Conservation (phyloP, 2,888 invertebrate species). For the Blastobasis lacticolella region DNA sequence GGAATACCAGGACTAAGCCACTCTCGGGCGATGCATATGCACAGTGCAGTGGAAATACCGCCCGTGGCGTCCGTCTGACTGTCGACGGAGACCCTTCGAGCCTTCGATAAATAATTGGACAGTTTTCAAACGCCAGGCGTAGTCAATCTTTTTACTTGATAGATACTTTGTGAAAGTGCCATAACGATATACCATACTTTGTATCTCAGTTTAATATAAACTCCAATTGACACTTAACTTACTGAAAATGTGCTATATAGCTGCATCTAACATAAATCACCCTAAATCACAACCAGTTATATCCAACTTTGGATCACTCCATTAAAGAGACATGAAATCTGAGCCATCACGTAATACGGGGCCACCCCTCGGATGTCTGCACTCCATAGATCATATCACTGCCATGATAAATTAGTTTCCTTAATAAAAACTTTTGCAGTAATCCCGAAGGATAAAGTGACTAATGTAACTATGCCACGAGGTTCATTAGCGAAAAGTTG, state of each 20-base stretch:
- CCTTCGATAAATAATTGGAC: not conserved
- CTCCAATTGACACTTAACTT: too few relatives aligned
- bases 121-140: too few relatives aligned
- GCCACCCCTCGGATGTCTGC: constrained; percentile 28
- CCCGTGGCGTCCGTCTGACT: constrained; percentile 47
- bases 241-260: too few relatives aligned
- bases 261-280: too few relatives aligned
- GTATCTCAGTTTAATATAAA: too few relatives aligned
- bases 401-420: constrained; percentile 47
- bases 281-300: too few relatives aligned
- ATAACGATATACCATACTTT: not conserved
- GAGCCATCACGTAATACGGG: constrained; percentile 16
- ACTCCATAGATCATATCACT: constrained; percentile 44
- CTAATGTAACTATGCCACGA: constrained; percentile 18
- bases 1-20: constrained; percentile 61
- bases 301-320: constrained; percentile 26
- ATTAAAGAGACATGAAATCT: constrained; percentile 33
- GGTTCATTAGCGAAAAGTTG: constrained; percentile 11
- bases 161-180: not conserved
- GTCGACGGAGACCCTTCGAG: constrained; percentile 16
- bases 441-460: constrained; percentile 17
- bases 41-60: constrained; percentile 50
- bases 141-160: not conserved
- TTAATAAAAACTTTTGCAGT: constrained; percentile 35
- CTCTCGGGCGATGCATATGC: constrained; percentile 35